A percentile compares a stretch with the other conserved stretches of the same genome.
Conservation (phyloP, 2,113 vertebrate genomes). For the Oenanthe melanoleuca region DNA sequence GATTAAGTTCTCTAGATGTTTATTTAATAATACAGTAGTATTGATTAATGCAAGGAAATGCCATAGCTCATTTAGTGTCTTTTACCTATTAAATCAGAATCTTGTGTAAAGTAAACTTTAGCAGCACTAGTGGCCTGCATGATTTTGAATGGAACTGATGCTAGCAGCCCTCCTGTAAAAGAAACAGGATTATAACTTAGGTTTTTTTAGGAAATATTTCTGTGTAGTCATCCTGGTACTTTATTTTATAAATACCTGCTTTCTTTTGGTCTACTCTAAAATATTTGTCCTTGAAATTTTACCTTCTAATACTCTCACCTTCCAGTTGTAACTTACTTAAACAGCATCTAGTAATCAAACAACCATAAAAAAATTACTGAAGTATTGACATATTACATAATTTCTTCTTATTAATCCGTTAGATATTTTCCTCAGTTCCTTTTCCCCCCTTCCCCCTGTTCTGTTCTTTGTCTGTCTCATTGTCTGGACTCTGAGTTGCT, state of each 20-base stretch:
- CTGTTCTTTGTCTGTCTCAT: background rate
- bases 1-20: background rate
- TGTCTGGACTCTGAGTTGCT: background rate
- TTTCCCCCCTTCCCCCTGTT: background rate
- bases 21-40: background rate
- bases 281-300: background rate
- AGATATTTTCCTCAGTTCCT: background rate
- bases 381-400: background rate
- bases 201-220: background rate
- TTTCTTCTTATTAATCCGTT: background rate
- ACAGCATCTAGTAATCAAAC: background rate
- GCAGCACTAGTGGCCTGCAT: background rate
- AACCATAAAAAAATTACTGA: background rate
- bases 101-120: background rate
- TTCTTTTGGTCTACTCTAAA: background rate
- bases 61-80: background rate
- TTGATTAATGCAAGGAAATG: background rate
- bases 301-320: background rate
- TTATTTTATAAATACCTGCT: background rate
- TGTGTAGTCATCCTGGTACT: background rate
- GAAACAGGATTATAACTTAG: background rate
- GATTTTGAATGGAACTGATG: background rate
- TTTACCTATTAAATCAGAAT: background rate
- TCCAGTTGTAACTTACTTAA: background rate
- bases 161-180: background rate